Evolutionary conservation across 1,140 invertebrate genomes (phyloP), one percentile per base, ranked within the genome.

Genomic region (Episyrphus balteatus): DNA sequence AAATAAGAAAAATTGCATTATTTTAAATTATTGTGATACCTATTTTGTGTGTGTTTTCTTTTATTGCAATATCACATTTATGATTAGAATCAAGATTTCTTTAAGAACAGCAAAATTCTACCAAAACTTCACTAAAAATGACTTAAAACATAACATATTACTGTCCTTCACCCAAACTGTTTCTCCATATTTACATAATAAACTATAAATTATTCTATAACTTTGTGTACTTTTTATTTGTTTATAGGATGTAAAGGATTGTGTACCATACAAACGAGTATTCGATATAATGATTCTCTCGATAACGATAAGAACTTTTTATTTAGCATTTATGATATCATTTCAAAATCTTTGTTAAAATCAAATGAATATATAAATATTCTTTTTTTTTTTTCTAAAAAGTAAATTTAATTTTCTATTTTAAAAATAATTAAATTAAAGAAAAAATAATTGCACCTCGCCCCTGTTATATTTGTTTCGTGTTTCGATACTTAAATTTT

Each of bases 261-360:
- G 21, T 26, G 21, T 26, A 26, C 21, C 21, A 26, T 26, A 26
- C 52, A 55, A 55, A 50, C 62, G 57, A 57, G 50, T 65, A 46
- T 65, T 65, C 62, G 62, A 65, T 54, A 58, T 65, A 55, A 62
- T 56, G 49, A 64, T 65, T 52, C 44, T 65, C 47, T 62, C 56
- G 53, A 57, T 60, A 43, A 61, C 59, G 39, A 41, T 41, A 41
- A 26, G 21, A 26, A 26, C 14, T 36, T 36, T 36, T 36, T 36
- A 36, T 5, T 36, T n/a, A 36, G 2, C 12, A 36, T n/a, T 36
- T 36, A 36, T n/a, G 34, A n/a, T n/a, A 15, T 36, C 34, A 15
- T 36, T 36, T n/a, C 34, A 36, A 36, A 36, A n/a, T 26, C 21
- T 26, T 26, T 15, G 14, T n/a, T 36, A 36, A 15, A 36, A 12